A percentile compares a stretch with the other conserved stretches of the same genome.
phyloP scores from a whole-genome alignment of 1,140 invertebrate genomes.

The Drosophila murphyi region DNA sequence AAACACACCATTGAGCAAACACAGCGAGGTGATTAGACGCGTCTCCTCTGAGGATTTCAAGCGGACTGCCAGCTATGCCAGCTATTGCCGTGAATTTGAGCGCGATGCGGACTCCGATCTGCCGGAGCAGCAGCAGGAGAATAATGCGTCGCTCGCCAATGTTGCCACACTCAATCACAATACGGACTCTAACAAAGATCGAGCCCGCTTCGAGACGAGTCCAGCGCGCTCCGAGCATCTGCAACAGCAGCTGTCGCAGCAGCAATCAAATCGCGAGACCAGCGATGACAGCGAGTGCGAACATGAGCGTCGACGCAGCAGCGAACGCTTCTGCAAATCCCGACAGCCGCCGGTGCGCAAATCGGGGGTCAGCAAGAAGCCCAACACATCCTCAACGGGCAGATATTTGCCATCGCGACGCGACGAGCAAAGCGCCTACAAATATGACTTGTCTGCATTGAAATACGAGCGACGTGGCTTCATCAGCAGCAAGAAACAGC shows the following conservation, averaged over 20 bases:
- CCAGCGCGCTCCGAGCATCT: constrained; percentile 70
- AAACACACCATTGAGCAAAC: constrained; percentile 16
- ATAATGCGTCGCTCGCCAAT: constrained; percentile 72
- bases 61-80: constrained; percentile 72
- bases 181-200: constrained; percentile 57
- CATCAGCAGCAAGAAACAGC: constrained; percentile 77
- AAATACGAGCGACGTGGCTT: constrained; percentile 83
- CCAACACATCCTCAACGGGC: constrained; percentile 32
- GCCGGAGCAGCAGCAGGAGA: constrained; percentile 56
- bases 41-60: constrained; percentile 83
- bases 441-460: constrained; percentile 77
- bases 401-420: constrained; percentile 72
- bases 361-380: constrained; percentile 74
- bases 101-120: constrained; percentile 37
- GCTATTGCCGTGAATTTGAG: constrained; percentile 74
- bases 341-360: constrained; percentile 80
- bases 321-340: constrained; percentile 82
- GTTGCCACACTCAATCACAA: constrained; percentile 16
- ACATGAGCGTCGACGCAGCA: constrained; percentile 77
- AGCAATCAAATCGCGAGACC: constrained; percentile 70
- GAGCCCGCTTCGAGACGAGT: constrained; percentile 74
- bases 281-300: constrained; percentile 85
- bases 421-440: constrained; percentile 78
- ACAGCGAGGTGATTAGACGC: constrained; percentile 72
- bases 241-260: constrained; percentile 51